A percentile compares a stretch with the other conserved stretches of the same genome.
Evolutionary conservation across 1,140 invertebrate genomes (phyloP).

Genomic region (Helicorthomorpha holstii): DNA sequence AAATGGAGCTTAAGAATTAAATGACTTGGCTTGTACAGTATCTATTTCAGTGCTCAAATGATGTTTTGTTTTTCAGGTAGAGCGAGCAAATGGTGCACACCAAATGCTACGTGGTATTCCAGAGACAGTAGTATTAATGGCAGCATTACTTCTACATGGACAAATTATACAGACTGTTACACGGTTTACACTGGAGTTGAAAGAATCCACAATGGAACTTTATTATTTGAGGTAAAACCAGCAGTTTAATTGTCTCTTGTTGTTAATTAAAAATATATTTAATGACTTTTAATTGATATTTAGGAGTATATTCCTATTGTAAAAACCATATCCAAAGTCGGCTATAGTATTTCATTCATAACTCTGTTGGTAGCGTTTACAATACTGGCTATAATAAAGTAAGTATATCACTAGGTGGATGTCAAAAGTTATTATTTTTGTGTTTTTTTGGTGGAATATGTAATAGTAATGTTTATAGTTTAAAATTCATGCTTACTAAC

Average conservation of each 20-base stretch:
- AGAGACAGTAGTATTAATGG: too few species aligned
- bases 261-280: background rate
- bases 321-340: slow-evolving; percentile 44
- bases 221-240: background rate
- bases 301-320: slow-evolving; percentile 40
- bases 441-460: too few species aligned
- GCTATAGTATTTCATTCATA: slow-evolving; percentile 46
- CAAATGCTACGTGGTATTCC: slow-evolving; percentile 39
- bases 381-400: slow-evolving; percentile 50
- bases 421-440: too few species aligned
- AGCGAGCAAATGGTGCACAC: slow-evolving; percentile 35
- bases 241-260: background rate
- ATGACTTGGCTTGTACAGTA: slow-evolving; percentile 16
- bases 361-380: slow-evolving; percentile 43
- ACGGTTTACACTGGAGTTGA: slow-evolving; percentile 4
- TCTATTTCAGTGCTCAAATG: slow-evolving; percentile 10
- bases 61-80: slow-evolving; percentile 25
- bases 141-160: slow-evolving; percentile 31
- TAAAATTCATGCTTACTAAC: too few species aligned
- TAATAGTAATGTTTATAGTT: too few species aligned
- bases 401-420: too few species aligned
- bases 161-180: slow-evolving; percentile 36
- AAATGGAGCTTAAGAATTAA: background rate
- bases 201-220: slow-evolving; percentile 1
- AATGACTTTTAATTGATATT: slow-evolving; percentile 12